Conservation (phyloP, 2,113 vertebrate species). For the Triplophysa rosa region DNA sequence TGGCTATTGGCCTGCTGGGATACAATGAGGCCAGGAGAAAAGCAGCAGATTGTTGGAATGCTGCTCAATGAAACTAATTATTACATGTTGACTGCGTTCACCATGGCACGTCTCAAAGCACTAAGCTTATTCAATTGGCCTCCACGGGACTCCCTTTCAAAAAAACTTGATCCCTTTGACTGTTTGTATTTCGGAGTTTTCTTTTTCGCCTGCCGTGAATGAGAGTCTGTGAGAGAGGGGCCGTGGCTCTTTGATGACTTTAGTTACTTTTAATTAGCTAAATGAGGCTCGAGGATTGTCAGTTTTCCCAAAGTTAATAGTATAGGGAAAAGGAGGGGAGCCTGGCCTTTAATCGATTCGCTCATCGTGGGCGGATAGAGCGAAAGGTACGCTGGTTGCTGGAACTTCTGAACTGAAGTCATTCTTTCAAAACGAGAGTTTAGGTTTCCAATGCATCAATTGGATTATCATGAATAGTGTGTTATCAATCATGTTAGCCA, state of each 20-base stretch:
- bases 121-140: constrained; percentile 99
- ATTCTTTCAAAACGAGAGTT: not conserved
- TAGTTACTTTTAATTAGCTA: constrained; percentile 98
- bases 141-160: constrained; percentile 98
- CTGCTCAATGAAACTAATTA: constrained; percentile 99
- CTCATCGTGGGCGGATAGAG: not conserved
- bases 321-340: constrained; percentile 45
- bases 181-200: constrained; percentile 99
- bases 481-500: no score
- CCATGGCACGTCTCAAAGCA: constrained; percentile 99
- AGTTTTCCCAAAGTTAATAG: constrained; percentile 58
- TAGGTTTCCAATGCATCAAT: not conserved
- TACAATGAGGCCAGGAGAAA: constrained; percentile 99
- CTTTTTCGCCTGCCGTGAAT: constrained; percentile 89
- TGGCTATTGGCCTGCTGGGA: constrained; percentile 97
- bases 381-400: not conserved
- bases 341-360: constrained; percentile 46
- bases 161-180: constrained; percentile 98
- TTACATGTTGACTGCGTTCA: constrained; percentile 99
- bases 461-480: no score
- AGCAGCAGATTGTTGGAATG: constrained; percentile 99
- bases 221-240: constrained; percentile 90
- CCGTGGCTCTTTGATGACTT: constrained; percentile 89
- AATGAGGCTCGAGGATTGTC: constrained; percentile 75
- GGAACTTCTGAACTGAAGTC: not conserved